A percentile compares a stretch with the other conserved stretches of the same genome.
These are phyloP conservation scores for Lepidurus packardi DNA, from an alignment of 1,140 invertebrate genomes.

Conservation along the genomic window DNA sequence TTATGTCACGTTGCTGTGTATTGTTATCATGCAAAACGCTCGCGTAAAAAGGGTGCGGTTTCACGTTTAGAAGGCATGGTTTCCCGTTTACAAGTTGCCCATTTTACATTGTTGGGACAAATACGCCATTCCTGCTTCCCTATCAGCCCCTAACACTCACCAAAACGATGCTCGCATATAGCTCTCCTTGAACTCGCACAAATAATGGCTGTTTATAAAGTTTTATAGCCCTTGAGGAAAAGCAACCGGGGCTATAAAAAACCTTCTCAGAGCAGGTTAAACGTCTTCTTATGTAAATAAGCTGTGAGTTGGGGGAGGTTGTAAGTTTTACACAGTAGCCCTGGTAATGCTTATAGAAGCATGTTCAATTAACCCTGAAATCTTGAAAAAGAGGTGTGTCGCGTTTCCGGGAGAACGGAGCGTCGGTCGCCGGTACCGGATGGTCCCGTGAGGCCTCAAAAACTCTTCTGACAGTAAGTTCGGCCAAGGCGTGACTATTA, in stretches of 20 bases:
- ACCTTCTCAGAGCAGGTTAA: background rate
- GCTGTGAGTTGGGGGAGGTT: background rate
- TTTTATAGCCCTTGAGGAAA: background rate
- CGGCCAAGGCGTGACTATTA: background rate
- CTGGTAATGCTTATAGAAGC: background rate
- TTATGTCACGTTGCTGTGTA: no score
- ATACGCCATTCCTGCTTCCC: background rate
- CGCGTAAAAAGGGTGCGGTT: background rate
- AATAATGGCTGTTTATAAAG: slow-evolving; percentile 22
- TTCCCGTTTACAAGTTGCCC: slow-evolving; percentile 17
- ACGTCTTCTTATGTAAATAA: background rate
- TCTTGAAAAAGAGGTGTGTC: background rate
- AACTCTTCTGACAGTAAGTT: slow-evolving; percentile 14
- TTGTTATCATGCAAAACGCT: no score
- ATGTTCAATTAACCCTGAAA: background rate
- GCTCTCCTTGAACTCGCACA: slow-evolving; percentile 15
- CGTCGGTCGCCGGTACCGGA: background rate
- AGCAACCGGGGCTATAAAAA: background rate
- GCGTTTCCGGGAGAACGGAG: background rate
- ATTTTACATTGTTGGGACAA: slow-evolving; percentile 16
- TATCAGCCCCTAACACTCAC: slow-evolving; percentile 15
- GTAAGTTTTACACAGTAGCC: no score
- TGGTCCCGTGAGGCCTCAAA: background rate
- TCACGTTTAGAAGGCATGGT: background rate
- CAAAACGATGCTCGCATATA: slow-evolving; percentile 12